These are phyloP conservation scores for Drepana falcataria DNA, from an alignment of 2,888 invertebrate genomes.

Conservation along the genomic window DNA sequence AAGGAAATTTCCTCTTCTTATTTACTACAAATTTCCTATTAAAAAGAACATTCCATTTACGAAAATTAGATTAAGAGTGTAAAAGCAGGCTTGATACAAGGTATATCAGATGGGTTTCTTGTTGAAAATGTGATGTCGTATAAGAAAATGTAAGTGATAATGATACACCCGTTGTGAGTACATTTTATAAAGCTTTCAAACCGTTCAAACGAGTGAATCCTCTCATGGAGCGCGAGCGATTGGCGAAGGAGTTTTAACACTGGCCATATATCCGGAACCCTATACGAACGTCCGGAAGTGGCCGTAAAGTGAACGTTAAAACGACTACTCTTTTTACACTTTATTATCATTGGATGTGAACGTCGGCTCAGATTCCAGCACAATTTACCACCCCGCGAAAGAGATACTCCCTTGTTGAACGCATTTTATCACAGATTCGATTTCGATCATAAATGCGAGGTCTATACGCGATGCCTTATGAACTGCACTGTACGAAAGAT, in stretches of 20 bases:
- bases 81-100: not conserved
- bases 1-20: no score
- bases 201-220: conserved; percentile 27
- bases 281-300: conserved; percentile 64
- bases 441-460: conserved; percentile 59
- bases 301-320: conserved; percentile 76
- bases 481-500: conserved; percentile 59
- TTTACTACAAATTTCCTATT: no score
- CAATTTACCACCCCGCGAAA: conserved; percentile 60
- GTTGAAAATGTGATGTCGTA: conserved; percentile 6
- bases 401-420: conserved; percentile 56
- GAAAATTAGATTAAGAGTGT: no score
- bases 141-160: conserved; percentile 14
- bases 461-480: conserved; percentile 61
- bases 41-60: no score
- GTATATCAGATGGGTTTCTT: not conserved
- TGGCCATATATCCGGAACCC: conserved; percentile 61
- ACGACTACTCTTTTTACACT: conserved; percentile 76
- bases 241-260: conserved; percentile 55
- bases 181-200: conserved; percentile 29
- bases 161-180: conserved; percentile 23
- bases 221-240: conserved; percentile 47
- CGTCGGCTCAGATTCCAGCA: conserved; percentile 72
- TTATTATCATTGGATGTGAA: conserved; percentile 79
- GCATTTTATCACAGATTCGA: conserved; percentile 70